Evolutionary conservation across 1,140 invertebrate genomes (phyloP).

Genomic region (Drosophila lini): DNA sequence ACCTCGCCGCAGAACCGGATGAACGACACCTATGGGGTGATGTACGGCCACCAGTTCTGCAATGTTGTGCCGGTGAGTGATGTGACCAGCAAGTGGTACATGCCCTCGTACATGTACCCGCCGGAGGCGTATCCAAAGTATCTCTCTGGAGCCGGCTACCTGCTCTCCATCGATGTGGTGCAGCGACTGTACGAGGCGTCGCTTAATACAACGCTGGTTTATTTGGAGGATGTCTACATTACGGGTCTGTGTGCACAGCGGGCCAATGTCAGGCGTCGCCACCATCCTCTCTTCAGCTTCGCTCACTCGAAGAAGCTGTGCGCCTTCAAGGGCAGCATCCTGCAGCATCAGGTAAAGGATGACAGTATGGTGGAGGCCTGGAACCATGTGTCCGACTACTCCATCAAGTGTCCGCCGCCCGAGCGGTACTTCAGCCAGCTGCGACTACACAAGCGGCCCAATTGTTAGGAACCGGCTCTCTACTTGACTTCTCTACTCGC

Average conservation of each 20-base stretch:
- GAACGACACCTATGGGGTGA: slow-evolving; percentile 84
- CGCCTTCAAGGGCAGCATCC: slow-evolving; percentile 72
- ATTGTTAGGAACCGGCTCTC: slow-evolving; percentile 41
- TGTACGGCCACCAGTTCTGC: slow-evolving; percentile 91
- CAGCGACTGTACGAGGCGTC: slow-evolving; percentile 89
- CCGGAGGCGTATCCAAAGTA: slow-evolving; percentile 92
- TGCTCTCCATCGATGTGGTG: slow-evolving; percentile 90
- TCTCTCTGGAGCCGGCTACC: slow-evolving; percentile 93
- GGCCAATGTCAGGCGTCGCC: slow-evolving; percentile 55
- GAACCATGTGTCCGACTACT: slow-evolving; percentile 72
- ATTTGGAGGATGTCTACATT: slow-evolving; percentile 94
- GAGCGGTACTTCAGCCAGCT: slow-evolving; percentile 70
- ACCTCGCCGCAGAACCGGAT: slow-evolving; percentile 60
- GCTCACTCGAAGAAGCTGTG: slow-evolving; percentile 58
- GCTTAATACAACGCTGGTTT: slow-evolving; percentile 89
- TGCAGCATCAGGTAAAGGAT: slow-evolving; percentile 74
- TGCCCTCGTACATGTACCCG: slow-evolving; percentile 92
- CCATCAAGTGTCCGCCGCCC: slow-evolving; percentile 67
- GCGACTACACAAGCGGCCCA: slow-evolving; percentile 60
- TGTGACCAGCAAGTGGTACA: slow-evolving; percentile 92
- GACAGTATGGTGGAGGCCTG: slow-evolving; percentile 76
- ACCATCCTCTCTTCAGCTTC: slow-evolving; percentile 77
- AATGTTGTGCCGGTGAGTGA: slow-evolving; percentile 89
- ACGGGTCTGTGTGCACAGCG: slow-evolving; percentile 87
- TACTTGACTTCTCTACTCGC: background rate